phyloP scores from a whole-genome alignment of 2,888 invertebrate species.

The Caenorhabditis sp. region DNA sequence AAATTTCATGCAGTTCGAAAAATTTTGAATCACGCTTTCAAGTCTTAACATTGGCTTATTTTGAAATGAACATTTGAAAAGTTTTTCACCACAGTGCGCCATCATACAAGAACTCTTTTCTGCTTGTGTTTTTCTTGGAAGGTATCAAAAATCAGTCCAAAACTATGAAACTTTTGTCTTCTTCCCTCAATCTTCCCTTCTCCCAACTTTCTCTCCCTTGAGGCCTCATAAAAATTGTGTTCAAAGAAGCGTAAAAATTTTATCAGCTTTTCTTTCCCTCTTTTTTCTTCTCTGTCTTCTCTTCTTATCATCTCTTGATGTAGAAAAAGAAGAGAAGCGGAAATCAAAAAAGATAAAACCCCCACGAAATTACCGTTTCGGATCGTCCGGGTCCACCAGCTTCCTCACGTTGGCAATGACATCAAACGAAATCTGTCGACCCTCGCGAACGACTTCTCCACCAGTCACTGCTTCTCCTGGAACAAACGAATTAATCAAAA shows the following conservation, averaged over 20 bases:
- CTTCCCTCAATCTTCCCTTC: background rate
- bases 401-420: constrained; percentile 82
- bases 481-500: background rate
- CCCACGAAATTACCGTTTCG: constrained; percentile 53
- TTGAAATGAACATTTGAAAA: too few relatives aligned
- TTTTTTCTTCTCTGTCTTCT: constrained; percentile 7
- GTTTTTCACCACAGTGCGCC: too few relatives aligned
- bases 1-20: too few relatives aligned
- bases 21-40: too few relatives aligned
- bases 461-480: constrained; percentile 82
- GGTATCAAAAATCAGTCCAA: constrained; percentile 11
- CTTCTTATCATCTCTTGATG: background rate
- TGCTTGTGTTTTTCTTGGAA: too few relatives aligned
- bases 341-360: constrained; percentile 17
- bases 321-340: background rate
- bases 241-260: constrained; percentile 35
- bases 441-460: constrained; percentile 81
- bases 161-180: background rate
- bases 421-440: constrained; percentile 83
- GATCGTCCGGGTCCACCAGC: constrained; percentile 76
- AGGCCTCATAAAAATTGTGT: constrained; percentile 24
- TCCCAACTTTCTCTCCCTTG: background rate
- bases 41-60: too few relatives aligned
- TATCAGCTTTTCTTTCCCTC: constrained; percentile 44
- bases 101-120: too few relatives aligned